Evolutionary conservation across 2,888 invertebrate genomes (phyloP).

Genomic region (Prosapia bicincta): DNA sequence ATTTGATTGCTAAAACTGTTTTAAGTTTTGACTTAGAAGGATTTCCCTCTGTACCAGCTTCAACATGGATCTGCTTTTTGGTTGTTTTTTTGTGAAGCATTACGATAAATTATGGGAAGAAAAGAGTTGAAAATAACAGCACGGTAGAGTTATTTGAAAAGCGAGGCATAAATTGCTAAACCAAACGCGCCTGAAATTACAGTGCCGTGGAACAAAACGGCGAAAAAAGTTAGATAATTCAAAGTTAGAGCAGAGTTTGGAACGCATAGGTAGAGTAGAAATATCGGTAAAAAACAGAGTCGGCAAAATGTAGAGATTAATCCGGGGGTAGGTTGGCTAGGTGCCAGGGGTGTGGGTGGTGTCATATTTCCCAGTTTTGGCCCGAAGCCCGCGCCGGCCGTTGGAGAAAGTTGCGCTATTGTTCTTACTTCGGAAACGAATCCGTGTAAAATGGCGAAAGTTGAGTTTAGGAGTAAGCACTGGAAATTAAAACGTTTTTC

Average conservation of each 20-base stretch:
- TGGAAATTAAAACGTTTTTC: too few species aligned
- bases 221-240: not conserved
- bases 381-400: not conserved
- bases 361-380: constrained; percentile 24
- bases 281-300: constrained; percentile 9
- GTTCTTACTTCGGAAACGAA: not conserved
- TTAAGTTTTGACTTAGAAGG: too few species aligned
- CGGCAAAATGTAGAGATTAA: constrained; percentile 17
- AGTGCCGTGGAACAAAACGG: not conserved
- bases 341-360: constrained; percentile 7
- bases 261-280: not conserved
- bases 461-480: too few species aligned
- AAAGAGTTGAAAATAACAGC: not conserved
- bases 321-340: constrained; percentile 16
- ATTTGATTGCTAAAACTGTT: too few species aligned
- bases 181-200: not conserved
- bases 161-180: not conserved
- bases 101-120: not conserved
- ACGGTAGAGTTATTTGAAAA: not conserved
- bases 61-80: not conserved
- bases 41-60: too few species aligned
- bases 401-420: not conserved
- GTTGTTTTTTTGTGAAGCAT: not conserved
- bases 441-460: too few species aligned
- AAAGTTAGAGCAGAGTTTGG: not conserved